Conservation (phyloP, 2,797 vertebrate genomes). For the Hypotaenidia philippensis region DNA sequence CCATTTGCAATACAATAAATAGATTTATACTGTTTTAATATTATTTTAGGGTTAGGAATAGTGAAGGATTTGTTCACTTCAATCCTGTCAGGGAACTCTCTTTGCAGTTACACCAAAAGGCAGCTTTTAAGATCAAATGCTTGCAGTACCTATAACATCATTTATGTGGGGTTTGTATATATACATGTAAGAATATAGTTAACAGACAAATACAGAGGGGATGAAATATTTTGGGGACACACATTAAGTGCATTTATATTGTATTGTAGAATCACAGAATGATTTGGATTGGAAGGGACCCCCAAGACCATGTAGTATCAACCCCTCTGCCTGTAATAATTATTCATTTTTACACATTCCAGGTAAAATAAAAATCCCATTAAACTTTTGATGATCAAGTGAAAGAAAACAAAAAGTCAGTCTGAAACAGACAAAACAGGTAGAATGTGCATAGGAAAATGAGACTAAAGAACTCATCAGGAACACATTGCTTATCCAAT, state of each 20-base stretch:
- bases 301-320: too few relatives aligned
- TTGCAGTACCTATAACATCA: not conserved
- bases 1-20: not conserved
- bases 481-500: not conserved
- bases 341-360: too few relatives aligned
- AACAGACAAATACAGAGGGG: not conserved
- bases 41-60: not conserved
- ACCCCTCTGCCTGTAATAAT: too few relatives aligned
- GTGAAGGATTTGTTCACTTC: not conserved
- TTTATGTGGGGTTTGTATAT: not conserved
- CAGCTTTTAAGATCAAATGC: not conserved
- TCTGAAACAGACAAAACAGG: too few relatives aligned
- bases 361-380: too few relatives aligned
- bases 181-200: not conserved
- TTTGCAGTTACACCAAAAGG: not conserved
- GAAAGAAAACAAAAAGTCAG: too few relatives aligned
- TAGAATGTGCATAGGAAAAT: too few relatives aligned
- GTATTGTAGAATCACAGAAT: too few relatives aligned
- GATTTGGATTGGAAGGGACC: too few relatives aligned
- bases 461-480: too few relatives aligned
- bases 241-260: not conserved
- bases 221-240: not conserved
- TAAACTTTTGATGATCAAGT: too few relatives aligned
- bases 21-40: not conserved
- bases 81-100: not conserved